Percentiles rank a stretch among this genome's conserved stretches.
These are phyloP conservation scores for Tinamus guttatus DNA, from an alignment of 2,113 vertebrate species.

Conservation along the genomic window DNA sequence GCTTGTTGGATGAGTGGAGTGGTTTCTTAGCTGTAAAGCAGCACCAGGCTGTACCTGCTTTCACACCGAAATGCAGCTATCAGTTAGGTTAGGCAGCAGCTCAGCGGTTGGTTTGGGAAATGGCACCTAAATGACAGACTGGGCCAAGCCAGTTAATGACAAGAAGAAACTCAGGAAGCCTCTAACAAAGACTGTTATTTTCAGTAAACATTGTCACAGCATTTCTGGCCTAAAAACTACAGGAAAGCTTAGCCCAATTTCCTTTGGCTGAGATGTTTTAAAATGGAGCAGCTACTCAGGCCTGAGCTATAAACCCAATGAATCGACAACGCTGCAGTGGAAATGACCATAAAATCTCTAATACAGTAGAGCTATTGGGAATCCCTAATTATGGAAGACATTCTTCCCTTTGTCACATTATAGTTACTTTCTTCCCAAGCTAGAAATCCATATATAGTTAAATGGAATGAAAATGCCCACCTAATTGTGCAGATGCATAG, in stretches of 20 bases:
- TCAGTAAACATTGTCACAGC: not conserved
- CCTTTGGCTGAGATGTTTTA: not conserved
- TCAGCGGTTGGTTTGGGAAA: not conserved
- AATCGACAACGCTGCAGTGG: not conserved
- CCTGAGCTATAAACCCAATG: not conserved
- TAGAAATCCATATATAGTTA: slow-evolving; percentile 37
- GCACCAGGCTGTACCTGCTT: not conserved
- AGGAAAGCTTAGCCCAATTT: not conserved
- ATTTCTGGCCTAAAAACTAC: not conserved
- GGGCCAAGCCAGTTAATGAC: not conserved
- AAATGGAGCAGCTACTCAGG: not conserved
- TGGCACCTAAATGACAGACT: not conserved
- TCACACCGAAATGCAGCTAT: not conserved
- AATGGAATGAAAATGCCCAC: slow-evolving; percentile 56
- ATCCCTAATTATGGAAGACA: not conserved
- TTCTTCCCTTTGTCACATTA: not conserved
- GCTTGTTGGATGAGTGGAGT: not conserved
- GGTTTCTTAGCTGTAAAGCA: not conserved
- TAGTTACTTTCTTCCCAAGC: not conserved
- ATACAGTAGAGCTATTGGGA: not conserved
- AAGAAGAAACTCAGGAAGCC: not conserved
- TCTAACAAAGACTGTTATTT: not conserved
- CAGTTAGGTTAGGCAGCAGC: not conserved
- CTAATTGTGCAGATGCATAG: slow-evolving; percentile 57
- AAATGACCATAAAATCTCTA: not conserved